Evolutionary conservation across 2,113 vertebrate genomes (phyloP), one percentile per base, ranked within the genome.

Genomic region (Gadus chalcogrammus): DNA sequence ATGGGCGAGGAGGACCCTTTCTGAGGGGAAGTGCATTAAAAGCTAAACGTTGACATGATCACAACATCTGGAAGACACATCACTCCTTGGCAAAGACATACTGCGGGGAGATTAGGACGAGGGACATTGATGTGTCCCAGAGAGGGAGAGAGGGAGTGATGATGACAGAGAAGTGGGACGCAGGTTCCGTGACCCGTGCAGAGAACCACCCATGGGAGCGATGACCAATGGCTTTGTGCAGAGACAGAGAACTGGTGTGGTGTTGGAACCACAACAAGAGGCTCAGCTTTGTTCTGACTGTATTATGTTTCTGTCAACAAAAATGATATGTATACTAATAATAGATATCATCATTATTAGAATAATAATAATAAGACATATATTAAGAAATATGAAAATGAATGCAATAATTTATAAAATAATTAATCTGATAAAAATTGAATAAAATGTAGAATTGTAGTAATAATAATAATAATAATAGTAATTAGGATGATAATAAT

Each of bases 11-110:
- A 48, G 9, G 42, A 48, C 42, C 8, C 42, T 13, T 2, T 35
- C 31, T 35, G 20, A 48, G 4, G n/a, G n/a, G 55, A n/a, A 17
- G 55, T 58, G n/a, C 55, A 58, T 58, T 58, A 58, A 58, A 58
- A 58, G 56, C 20, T 58, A 58, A 58, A 58, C 15, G 56, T 24
- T 61, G 66, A 72, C 22, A n/a, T 2, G 18, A 67, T 77, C 59
- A 52, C 48, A 81, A 87, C 89, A 90, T 91, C 87, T 91, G 91
- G 85, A 87, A 67, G 72, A 84, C 42, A 69, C 64, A 79, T 82
- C 84, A 71, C 56, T 5, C 69, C 64, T 58, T 58, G 74, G 42
- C 42, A 48, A 48, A 48, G 42, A 48, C 11, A 48, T 48, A 48
- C 42, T 48, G 11, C 61, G 66, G 80, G 69, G 56, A 78, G 68